phyloP scores from a whole-genome alignment of 2,113 vertebrate genomes.

The Natator depressus region DNA sequence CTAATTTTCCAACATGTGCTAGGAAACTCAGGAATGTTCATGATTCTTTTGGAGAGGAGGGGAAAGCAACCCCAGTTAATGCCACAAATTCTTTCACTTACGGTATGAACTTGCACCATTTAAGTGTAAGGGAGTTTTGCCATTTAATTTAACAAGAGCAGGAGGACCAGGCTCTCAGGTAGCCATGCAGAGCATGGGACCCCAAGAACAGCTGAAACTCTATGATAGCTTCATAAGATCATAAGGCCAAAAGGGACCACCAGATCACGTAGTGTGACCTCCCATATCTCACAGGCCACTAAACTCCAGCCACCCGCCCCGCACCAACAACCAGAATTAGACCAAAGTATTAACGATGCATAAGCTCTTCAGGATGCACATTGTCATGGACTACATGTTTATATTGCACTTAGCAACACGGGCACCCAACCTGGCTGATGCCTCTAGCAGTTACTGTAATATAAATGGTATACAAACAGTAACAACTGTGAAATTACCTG shows the following conservation, averaged over 20 bases:
- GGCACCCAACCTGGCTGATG: neutral
- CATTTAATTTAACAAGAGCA: neutral
- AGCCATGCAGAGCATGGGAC: neutral
- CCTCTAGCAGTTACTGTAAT: slow-evolving; percentile 14
- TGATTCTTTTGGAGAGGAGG: neutral
- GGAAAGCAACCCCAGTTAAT: neutral
- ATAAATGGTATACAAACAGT: slow-evolving; percentile 26
- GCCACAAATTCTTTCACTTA: neutral
- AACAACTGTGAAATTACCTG: slow-evolving; percentile 11
- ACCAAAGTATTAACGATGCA: neutral
- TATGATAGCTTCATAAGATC: neutral
- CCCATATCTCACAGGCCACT: neutral
- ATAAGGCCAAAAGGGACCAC: neutral
- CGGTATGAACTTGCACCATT: neutral
- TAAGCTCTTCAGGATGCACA: slow-evolving; percentile 5
- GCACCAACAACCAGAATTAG: neutral
- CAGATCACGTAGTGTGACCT: neutral
- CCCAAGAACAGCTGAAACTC: neutral
- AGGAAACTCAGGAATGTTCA: neutral
- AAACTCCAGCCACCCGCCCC: neutral
- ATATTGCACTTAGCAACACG: neutral
- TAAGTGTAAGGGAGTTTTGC: neutral
- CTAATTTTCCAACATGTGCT: neutral
- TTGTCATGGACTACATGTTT: neutral
- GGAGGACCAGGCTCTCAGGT: accelerated